These are phyloP conservation scores for Lasioglossum oenotherae DNA, from an alignment of 2,888 invertebrate species.

Conservation along the genomic window DNA sequence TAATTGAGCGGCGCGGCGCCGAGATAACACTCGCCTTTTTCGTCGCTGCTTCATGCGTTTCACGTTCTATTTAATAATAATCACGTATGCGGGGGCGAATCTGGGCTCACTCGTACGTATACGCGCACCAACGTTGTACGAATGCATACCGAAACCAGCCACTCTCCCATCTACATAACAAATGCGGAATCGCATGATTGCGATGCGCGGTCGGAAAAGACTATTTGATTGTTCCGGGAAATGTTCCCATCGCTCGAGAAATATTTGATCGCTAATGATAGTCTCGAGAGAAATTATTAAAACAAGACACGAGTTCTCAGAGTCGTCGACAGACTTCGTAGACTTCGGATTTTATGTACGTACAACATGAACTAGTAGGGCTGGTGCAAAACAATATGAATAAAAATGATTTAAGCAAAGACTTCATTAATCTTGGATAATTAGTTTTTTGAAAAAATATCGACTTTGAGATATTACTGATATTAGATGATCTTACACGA, in stretches of 20 bases:
- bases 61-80: slow-evolving; percentile 69
- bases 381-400: neutral
- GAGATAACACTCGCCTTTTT: slow-evolving; percentile 41
- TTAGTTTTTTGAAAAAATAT: neutral
- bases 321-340: neutral
- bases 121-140: slow-evolving; percentile 28
- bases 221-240: slow-evolving; percentile 14
- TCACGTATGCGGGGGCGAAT: slow-evolving; percentile 55
- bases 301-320: neutral
- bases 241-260: neutral
- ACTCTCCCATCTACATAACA: slow-evolving; percentile 47
- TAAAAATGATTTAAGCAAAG: neutral
- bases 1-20: slow-evolving; percentile 15
- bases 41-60: slow-evolving; percentile 42
- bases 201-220: slow-evolving; percentile 24
- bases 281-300: neutral
- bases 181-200: slow-evolving; percentile 50
- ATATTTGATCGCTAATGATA: neutral
- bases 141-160: slow-evolving; percentile 35
- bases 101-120: slow-evolving; percentile 22
- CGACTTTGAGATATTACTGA: neutral
- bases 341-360: neutral
- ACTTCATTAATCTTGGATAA: neutral
- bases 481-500: neutral
- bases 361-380: neutral